These are phyloP conservation scores for Panagrolaimus sp. DNA, from an alignment of 1,140 invertebrate species.

Conservation along the genomic window DNA sequence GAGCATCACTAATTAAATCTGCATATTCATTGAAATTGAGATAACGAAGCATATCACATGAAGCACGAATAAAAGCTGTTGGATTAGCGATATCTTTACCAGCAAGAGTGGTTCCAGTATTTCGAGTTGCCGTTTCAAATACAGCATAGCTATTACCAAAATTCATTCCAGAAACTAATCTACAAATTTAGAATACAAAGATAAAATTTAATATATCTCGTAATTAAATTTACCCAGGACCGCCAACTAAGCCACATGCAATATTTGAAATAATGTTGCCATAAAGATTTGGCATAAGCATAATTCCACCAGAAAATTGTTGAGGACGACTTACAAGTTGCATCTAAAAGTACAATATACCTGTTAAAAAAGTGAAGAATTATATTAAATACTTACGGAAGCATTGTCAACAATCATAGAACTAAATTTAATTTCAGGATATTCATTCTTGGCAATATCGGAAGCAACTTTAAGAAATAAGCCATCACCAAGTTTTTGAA, in stretches of 20 bases:
- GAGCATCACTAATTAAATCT: constrained; percentile 38
- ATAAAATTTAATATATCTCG: no score
- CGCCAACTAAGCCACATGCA: constrained; percentile 86
- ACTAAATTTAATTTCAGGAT: constrained; percentile 48
- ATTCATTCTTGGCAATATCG: constrained; percentile 41
- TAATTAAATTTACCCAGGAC: constrained; percentile 90
- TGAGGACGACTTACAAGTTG: constrained; percentile 92
- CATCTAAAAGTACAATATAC: constrained; percentile 62
- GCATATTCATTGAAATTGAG: constrained; percentile 42
- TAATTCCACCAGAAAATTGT: constrained; percentile 82
- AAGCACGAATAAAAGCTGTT: constrained; percentile 52
- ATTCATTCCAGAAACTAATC: constrained; percentile 75
- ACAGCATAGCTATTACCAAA: constrained; percentile 69
- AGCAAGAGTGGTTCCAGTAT: constrained; percentile 82
- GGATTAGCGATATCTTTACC: constrained; percentile 94
- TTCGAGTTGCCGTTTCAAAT: constrained; percentile 81
- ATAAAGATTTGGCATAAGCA: constrained; percentile 96
- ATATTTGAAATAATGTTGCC: constrained; percentile 92
- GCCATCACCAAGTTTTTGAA: constrained; percentile 61
- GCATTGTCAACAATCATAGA: constrained; percentile 50
- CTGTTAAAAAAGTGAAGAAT: background rate
- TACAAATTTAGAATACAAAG: background rate
- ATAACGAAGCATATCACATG: constrained; percentile 49
- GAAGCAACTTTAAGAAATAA: constrained; percentile 41
- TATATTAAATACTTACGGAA: background rate